These are phyloP conservation scores for Pediacus dermestoides DNA, from an alignment of 2,888 invertebrate genomes.

Conservation along the genomic window DNA sequence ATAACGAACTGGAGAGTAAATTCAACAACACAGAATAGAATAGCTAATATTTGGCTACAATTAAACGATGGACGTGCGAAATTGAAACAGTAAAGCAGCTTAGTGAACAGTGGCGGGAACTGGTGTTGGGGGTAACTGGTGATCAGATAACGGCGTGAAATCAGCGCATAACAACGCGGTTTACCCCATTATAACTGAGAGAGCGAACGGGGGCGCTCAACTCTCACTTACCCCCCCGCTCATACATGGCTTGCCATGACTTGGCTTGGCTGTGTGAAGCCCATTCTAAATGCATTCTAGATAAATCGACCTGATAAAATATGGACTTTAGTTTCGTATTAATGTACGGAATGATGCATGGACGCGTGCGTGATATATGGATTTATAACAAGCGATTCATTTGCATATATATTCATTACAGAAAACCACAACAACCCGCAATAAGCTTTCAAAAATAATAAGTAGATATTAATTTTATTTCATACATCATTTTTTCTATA, in stretches of 20 bases:
- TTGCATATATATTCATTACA: constrained; percentile 34
- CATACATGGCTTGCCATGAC: constrained; percentile 31
- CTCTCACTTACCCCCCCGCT: constrained; percentile 35
- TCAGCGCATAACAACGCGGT: constrained; percentile 52
- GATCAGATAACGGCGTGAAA: constrained; percentile 51
- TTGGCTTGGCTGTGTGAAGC: constrained; percentile 26
- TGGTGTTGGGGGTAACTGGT: constrained; percentile 37
- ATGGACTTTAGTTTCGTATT: constrained; percentile 48
- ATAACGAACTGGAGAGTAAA: too few species aligned
- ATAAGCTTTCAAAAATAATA: too few species aligned
- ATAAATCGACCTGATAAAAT: constrained; percentile 50
- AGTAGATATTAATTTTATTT: too few species aligned
- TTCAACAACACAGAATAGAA: constrained; percentile 7
- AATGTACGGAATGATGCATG: constrained; percentile 45
- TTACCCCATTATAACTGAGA: constrained; percentile 48
- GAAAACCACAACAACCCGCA: too few species aligned
- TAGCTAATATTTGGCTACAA: constrained; percentile 10
- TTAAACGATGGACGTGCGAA: constrained; percentile 24
- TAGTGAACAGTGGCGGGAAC: constrained; percentile 32
- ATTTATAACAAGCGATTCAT: constrained; percentile 41
- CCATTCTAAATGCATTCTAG: constrained; percentile 47
- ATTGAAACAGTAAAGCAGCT: constrained; percentile 39
- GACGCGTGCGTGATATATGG: constrained; percentile 41
- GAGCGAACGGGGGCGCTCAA: constrained; percentile 15
- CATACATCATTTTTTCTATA: too few species aligned